A percentile compares a stretch with the other conserved stretches of the same genome.
Evolutionary conservation across 2,888 invertebrate species (phyloP).

Genomic region (Drosophila anomalata): DNA sequence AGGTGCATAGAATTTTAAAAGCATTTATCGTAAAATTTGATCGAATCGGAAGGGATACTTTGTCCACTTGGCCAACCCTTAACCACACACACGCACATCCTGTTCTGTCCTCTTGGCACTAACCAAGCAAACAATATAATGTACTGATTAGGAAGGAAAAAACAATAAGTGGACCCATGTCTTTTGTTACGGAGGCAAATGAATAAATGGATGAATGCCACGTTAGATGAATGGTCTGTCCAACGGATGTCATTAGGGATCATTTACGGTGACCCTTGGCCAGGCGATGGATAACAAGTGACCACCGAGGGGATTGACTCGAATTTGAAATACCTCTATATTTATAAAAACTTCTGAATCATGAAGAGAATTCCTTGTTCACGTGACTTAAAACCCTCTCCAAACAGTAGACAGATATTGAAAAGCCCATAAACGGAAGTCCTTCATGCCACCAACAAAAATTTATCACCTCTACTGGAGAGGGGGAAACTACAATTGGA

Average conservation of each 20-base stretch:
- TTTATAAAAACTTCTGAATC: background rate
- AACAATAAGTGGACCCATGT: constrained; percentile 72
- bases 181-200: constrained; percentile 16
- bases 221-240: constrained; percentile 45
- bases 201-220: constrained; percentile 35
- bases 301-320: constrained; percentile 38
- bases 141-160: constrained; percentile 80
- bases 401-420: background rate
- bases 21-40: constrained; percentile 80
- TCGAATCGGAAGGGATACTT: constrained; percentile 51
- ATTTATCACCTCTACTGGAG: constrained; percentile 48
- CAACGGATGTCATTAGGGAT: constrained; percentile 78
- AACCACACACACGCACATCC: constrained; percentile 55
- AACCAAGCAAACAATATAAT: constrained; percentile 51
- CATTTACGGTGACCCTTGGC: constrained; percentile 68
- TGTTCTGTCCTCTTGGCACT: constrained; percentile 49
- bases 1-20: constrained; percentile 76
- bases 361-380: background rate
- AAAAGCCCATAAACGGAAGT: background rate
- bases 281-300: constrained; percentile 41
- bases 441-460: constrained; percentile 46
- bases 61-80: constrained; percentile 62
- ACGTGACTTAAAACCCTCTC: background rate
- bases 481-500: constrained; percentile 55
- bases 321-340: background rate